Conservation (phyloP, 2,113 vertebrate genomes). For the Boleophthalmus pectinirostris region DNA sequence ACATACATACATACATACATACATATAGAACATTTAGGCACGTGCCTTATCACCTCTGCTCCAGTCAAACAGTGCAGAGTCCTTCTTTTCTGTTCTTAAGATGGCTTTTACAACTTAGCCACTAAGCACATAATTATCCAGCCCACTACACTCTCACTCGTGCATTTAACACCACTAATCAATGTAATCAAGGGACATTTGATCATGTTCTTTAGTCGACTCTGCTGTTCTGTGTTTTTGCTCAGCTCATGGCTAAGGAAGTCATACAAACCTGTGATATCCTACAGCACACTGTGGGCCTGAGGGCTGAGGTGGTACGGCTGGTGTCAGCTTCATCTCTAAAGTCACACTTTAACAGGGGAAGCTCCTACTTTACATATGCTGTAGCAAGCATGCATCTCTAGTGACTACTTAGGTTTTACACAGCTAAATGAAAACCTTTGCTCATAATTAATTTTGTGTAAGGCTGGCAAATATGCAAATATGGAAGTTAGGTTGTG, state of each 20-base stretch:
- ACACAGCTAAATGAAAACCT: conserved; percentile 11
- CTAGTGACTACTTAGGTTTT: conserved; percentile 39
- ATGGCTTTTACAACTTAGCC: conserved; percentile 67
- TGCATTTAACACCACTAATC: conserved; percentile 57
- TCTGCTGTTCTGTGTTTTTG: conserved; percentile 21
- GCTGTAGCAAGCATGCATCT: conserved; percentile 43
- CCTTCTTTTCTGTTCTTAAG: conserved; percentile 44
- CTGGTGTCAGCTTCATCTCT: conserved; percentile 40
- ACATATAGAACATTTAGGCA: conserved; percentile 11
- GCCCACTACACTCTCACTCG: conserved; percentile 43
- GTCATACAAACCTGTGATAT: conserved; percentile 37
- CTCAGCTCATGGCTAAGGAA: conserved; percentile 13
- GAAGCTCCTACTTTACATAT: conserved; percentile 53
- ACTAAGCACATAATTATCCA: conserved; percentile 68
- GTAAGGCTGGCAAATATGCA: too few species aligned
- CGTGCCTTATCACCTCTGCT: conserved; percentile 28
- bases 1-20: not conserved
- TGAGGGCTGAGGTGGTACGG: conserved; percentile 47
- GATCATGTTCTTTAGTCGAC: conserved; percentile 35
- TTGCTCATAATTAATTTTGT: too few species aligned
- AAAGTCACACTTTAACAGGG: conserved; percentile 62
- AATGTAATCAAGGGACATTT: conserved; percentile 32
- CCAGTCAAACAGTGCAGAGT: conserved; percentile 27
- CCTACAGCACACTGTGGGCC: conserved; percentile 22
- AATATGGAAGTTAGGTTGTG: too few species aligned